Percentiles rank a stretch among this genome's conserved stretches.
These are phyloP conservation scores for Elgaria multicarinata DNA, from an alignment of 2,113 vertebrate species.

Conservation along the genomic window DNA sequence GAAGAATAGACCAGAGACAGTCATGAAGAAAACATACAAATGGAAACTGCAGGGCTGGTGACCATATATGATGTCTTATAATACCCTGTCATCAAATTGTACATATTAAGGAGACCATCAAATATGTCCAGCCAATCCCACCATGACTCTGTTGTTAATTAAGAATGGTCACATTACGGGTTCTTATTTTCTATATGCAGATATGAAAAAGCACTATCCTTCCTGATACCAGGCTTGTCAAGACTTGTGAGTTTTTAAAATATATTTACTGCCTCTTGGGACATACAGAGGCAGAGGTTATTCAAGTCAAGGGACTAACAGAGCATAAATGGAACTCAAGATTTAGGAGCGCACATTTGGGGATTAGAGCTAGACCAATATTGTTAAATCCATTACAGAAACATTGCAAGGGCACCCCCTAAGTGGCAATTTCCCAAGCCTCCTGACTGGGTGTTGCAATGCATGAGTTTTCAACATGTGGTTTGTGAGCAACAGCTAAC, in stretches of 20 bases:
- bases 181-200: constrained; percentile 44
- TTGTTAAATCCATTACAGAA: not conserved
- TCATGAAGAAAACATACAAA: constrained; percentile 37
- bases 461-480: not conserved
- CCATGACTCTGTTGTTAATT: constrained; percentile 36
- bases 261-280: constrained; percentile 22
- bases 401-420: not conserved
- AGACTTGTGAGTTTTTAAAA: constrained; percentile 46
- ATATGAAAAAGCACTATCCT: constrained; percentile 20
- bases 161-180: constrained; percentile 1
- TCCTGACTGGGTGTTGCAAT: not conserved
- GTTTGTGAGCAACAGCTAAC: not conserved
- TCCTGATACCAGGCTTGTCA: constrained; percentile 55
- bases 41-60: constrained; percentile 37
- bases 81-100: constrained; percentile 2
- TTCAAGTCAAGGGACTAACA: constrained; percentile 50
- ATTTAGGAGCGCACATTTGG: not conserved
- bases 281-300: constrained; percentile 48
- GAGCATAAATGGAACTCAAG: constrained; percentile 45
- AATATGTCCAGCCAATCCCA: constrained; percentile 45
- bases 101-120: constrained; percentile 51
- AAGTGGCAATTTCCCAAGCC: not conserved
- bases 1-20: constrained; percentile 40
- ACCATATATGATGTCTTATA: constrained; percentile 13
- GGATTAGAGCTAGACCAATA: not conserved